phyloP scores from a whole-genome alignment of 2,888 invertebrate genomes.

The Rhagonycha fulva region DNA sequence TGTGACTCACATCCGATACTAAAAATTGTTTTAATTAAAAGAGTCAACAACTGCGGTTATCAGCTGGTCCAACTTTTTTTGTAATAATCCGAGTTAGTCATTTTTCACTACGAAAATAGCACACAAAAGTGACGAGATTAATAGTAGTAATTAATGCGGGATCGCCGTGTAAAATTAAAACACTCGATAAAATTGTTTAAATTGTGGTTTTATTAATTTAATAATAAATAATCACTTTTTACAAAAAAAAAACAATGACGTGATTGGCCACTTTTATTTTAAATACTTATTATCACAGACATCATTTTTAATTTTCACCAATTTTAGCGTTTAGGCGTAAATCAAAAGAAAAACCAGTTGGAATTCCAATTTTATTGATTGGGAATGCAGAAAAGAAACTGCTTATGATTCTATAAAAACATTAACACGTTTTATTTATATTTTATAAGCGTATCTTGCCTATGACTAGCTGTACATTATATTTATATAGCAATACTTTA shows the following conservation, averaged over 20 bases:
- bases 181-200: background rate
- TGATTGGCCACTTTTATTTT: background rate
- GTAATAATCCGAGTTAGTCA: background rate
- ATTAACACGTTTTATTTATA: slow-evolving; percentile 57
- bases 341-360: slow-evolving; percentile 12
- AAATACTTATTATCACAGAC: background rate
- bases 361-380: slow-evolving; percentile 29
- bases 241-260: background rate
- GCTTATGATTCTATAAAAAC: slow-evolving; percentile 57
- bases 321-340: background rate
- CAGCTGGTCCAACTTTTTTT: background rate
- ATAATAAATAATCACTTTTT: background rate
- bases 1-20: background rate
- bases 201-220: background rate
- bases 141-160: background rate
- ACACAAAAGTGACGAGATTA: background rate
- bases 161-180: background rate
- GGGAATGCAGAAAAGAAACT: slow-evolving; percentile 47
- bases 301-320: background rate
- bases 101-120: background rate
- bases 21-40: background rate
- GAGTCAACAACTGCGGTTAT: background rate
- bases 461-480: slow-evolving; percentile 58
- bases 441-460: slow-evolving; percentile 57
- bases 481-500: slow-evolving; percentile 51